Evolutionary conservation across 2,888 invertebrate species (phyloP), one percentile per base, ranked within the genome.

Genomic region (Timandra comae): DNA sequence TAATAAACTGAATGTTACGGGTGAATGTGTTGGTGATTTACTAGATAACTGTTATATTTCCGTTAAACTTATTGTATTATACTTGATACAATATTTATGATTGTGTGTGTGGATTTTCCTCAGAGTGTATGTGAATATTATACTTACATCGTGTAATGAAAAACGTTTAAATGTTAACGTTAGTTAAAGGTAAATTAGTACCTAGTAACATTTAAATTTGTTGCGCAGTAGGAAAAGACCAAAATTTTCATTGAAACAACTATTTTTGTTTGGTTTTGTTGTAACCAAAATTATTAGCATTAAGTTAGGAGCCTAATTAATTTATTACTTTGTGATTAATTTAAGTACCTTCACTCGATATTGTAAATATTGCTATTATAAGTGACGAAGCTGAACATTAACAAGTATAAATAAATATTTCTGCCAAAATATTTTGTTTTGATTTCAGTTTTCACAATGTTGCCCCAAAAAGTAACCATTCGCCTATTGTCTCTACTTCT

Each of bases 381-480:
- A 72, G 75, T 71, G 74, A 77, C 63, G 68, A 72, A 68, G 81
- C 81, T 84, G 78, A 76, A 75, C 64, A 76, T 81, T 76, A 77
- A 77, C 74, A 71, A 78, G 76, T 84, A 82, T 77, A 72, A 84
- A 81, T 82, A 82, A 84, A 84, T 80, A 82, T 81, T 81, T 85
- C 84, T 84, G 85, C 85, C 85, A 85, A 85, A 85, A 84, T 75
- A 77, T 46, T 45, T 46, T 42, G 52, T 62, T 69, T 77, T 69
- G 49, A 65, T 74, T 68, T 58, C 12, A 39, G 11, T 2, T 8
- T 16, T 16, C 9, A 9, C 24, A 24, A 10, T 9, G 24, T 24
- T 11, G 24, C 7, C 16, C 22, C 24, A 37, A 48, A 52, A 54
- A 53, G 49, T 52, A 41, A 38, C 35, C 39, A 47, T 39, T 41